Evolutionary conservation across 2,797 vertebrate genomes (phyloP).

Genomic region (Euphonia xanthogaster): DNA sequence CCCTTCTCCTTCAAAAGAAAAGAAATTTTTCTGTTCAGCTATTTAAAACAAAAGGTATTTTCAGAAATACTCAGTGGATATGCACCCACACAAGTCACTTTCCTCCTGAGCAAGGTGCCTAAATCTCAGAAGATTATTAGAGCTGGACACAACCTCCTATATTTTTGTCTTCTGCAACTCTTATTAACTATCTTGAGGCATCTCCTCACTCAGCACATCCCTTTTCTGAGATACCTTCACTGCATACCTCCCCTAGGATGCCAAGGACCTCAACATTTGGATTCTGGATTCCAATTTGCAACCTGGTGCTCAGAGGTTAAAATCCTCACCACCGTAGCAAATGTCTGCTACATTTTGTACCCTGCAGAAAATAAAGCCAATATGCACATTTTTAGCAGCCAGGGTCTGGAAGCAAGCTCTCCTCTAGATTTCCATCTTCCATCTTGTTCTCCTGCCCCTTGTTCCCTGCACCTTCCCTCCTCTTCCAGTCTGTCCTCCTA

Average conservation of each 20-base stretch:
- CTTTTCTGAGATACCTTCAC: background rate
- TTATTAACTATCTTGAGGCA: background rate
- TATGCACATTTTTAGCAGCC: background rate
- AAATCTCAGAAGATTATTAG: background rate
- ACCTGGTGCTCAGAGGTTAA: background rate
- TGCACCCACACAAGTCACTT: background rate
- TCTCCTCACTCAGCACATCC: background rate
- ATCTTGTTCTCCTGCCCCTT: background rate
- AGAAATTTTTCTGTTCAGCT: background rate
- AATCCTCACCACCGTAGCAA: background rate
- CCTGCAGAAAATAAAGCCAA: background rate
- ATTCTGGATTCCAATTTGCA: background rate
- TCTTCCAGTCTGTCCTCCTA: background rate
- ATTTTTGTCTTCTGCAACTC: background rate
- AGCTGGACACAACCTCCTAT: background rate
- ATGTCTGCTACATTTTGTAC: background rate
- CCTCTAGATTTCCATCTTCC: background rate
- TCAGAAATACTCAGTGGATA: background rate
- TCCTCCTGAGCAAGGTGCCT: background rate
- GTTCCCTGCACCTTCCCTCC: background rate
- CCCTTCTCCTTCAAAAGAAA: background rate
- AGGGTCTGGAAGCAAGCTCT: background rate
- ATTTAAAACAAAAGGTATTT: background rate
- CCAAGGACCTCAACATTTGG: background rate
- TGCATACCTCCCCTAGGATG: background rate